phyloP scores from a whole-genome alignment of 2,113 vertebrate genomes.

The Mastomys coucha region DNA sequence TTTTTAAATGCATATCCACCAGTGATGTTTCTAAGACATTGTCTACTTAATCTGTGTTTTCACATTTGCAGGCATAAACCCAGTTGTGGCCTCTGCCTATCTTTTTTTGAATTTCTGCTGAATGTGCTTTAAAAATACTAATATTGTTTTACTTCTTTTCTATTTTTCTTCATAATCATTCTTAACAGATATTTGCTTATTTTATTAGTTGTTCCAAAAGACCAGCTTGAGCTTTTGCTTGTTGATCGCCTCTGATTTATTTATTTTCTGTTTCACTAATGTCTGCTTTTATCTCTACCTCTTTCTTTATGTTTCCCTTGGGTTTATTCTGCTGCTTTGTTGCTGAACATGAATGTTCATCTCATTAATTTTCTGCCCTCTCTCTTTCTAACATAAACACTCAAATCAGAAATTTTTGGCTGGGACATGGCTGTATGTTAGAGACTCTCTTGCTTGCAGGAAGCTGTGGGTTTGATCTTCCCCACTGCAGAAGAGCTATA shows the following conservation, averaged over 20 bases:
- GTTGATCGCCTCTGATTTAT: constrained; percentile 24
- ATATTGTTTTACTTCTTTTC: constrained; percentile 31
- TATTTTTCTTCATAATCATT: constrained; percentile 36
- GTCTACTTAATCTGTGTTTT: constrained; percentile 4
- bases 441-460: too few relatives aligned
- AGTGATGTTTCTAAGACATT: not conserved
- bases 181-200: constrained; percentile 40
- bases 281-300: constrained; percentile 56
- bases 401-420: constrained; percentile 41
- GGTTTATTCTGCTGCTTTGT: constrained; percentile 8
- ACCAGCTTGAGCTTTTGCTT: constrained; percentile 3
- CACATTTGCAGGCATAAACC: constrained; percentile 4
- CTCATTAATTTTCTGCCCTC: constrained; percentile 47
- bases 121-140: constrained; percentile 52
- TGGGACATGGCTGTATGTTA: not conserved
- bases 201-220: constrained; percentile 44
- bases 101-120: constrained; percentile 38
- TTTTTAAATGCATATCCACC: constrained; percentile 26
- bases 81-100: not conserved
- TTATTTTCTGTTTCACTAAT: constrained; percentile 19
- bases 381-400: constrained; percentile 29
- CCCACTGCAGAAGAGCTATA: not conserved
- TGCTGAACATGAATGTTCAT: constrained; percentile 42
- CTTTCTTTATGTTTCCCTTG: constrained; percentile 60
- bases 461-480: not conserved